Evolutionary conservation across 1,140 invertebrate species (phyloP).

Genomic region (Apis dorsata): DNA sequence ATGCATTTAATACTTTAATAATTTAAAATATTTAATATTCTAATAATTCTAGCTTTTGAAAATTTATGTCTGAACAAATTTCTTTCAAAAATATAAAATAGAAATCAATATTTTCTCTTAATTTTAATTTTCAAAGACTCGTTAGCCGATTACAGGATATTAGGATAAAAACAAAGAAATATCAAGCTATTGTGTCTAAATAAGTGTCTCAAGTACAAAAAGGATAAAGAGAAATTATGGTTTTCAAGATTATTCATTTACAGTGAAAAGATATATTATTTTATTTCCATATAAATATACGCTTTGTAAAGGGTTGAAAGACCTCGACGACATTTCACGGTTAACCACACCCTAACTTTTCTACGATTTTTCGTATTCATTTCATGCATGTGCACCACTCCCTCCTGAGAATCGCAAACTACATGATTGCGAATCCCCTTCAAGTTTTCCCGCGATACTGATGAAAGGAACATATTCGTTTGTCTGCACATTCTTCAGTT

Average conservation of each 20-base stretch:
- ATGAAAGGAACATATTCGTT: neutral
- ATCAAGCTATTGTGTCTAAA: neutral
- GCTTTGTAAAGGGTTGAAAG: conserved; percentile 43
- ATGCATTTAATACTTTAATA: no score
- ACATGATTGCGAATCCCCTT: neutral
- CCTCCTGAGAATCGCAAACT: neutral
- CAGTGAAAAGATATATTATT: conserved; percentile 13
- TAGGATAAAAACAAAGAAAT: neutral
- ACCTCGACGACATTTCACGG: conserved; percentile 51
- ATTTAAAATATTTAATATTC: no score
- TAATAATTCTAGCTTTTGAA: no score
- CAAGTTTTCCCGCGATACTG: neutral
- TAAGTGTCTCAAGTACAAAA: neutral
- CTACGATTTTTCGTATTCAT: conserved; percentile 17
- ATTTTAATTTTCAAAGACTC: neutral
- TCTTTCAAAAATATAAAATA: neutral
- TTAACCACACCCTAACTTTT: conserved; percentile 42
- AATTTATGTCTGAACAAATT: no score
- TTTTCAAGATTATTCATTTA: neutral
- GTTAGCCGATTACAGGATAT: neutral
- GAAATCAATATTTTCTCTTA: neutral
- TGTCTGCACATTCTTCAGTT: neutral
- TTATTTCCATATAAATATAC: neutral
- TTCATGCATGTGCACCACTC: conserved; percentile 34
- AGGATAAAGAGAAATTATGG: conserved; percentile 8